Percentiles rank a stretch among this genome's conserved stretches.
phyloP scores from a whole-genome alignment of 2,888 invertebrate species.

The Oscheius sp. region DNA sequence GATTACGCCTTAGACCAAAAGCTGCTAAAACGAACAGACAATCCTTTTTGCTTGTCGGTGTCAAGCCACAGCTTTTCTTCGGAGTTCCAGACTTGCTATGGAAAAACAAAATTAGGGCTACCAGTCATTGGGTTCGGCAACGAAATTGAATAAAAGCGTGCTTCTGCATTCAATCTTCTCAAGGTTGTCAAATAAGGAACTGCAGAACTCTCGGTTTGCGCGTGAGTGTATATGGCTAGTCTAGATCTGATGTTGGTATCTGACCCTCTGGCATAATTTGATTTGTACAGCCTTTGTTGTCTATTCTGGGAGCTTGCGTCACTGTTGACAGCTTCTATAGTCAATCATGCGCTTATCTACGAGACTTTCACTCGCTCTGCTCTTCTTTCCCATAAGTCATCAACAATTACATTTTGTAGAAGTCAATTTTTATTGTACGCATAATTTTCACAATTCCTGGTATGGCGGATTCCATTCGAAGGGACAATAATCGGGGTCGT shows the following conservation, averaged over 20 bases:
- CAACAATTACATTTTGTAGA: not conserved
- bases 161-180: constrained; percentile 7
- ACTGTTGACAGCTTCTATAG: constrained; percentile 28
- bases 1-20: too few species aligned
- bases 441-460: constrained; percentile 19
- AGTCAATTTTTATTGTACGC: not conserved
- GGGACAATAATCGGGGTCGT: constrained; percentile 49
- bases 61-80: too few species aligned
- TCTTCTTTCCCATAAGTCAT: not conserved
- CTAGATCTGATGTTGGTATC: constrained; percentile 1
- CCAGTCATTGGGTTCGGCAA: constrained; percentile 15
- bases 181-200: constrained; percentile 9
- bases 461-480: constrained; percentile 42
- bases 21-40: too few species aligned
- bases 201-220: not conserved
- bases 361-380: not conserved
- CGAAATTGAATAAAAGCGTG: constrained; percentile 25
- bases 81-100: not conserved
- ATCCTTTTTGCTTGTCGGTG: too few species aligned
- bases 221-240: not conserved
- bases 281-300: not conserved
- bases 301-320: constrained; percentile 21
- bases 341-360: constrained; percentile 1
- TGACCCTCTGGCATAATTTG: constrained; percentile 15
- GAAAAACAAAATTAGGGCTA: constrained; percentile 14